Percentiles rank a stretch among this genome's conserved stretches.
Evolutionary conservation across 2,888 invertebrate species (phyloP).

Genomic region (Adelphocoris suturalis): DNA sequence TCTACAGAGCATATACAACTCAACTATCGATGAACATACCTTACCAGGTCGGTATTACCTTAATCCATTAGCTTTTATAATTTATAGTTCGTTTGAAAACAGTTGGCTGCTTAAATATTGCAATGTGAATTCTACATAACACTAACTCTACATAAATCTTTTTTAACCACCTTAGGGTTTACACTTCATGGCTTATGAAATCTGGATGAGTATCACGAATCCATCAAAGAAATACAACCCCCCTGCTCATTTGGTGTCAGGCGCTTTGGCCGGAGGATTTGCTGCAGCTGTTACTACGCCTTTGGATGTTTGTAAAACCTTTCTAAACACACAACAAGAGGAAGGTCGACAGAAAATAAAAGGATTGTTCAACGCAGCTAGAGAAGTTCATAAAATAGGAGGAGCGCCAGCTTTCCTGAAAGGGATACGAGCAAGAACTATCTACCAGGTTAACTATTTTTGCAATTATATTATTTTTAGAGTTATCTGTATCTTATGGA

Average conservation of each 20-base stretch:
- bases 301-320: constrained; percentile 84
- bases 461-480: neutral
- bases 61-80: no score
- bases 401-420: constrained; percentile 91
- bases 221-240: constrained; percentile 82
- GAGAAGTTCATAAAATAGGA: constrained; percentile 85
- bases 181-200: constrained; percentile 81
- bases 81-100: no score
- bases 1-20: constrained; percentile 81
- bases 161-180: constrained; percentile 78
- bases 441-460: constrained; percentile 82
- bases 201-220: constrained; percentile 75
- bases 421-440: constrained; percentile 92
- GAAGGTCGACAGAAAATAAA: constrained; percentile 33
- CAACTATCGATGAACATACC: constrained; percentile 84
- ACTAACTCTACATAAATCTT: no score
- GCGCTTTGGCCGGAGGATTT: constrained; percentile 81
- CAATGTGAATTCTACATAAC: no score
- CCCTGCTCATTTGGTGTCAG: constrained; percentile 81
- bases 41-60: constrained; percentile 80
- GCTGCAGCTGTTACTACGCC: constrained; percentile 84
- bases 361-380: constrained; percentile 89
- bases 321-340: constrained; percentile 81
- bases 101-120: no score
- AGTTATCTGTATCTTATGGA: no score